These are phyloP conservation scores for Drosophila oshimai DNA, from an alignment of 1,140 invertebrate species.

Conservation along the genomic window DNA sequence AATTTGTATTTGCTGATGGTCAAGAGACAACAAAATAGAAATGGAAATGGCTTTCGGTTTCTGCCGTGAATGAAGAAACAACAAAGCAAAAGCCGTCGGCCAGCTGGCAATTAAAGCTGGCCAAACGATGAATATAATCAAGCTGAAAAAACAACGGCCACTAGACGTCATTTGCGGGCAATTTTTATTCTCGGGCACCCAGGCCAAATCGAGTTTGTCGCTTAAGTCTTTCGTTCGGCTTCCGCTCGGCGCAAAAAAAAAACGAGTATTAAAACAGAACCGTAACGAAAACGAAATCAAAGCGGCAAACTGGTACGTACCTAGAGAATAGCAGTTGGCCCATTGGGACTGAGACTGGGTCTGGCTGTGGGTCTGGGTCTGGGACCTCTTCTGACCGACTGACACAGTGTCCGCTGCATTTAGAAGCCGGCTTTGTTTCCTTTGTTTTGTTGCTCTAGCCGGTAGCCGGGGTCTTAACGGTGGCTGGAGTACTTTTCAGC, in stretches of 20 bases:
- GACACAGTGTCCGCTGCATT: conserved; percentile 51
- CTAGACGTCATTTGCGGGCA: conserved; percentile 3
- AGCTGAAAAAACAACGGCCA: conserved; percentile 11
- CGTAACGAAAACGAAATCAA: conserved; percentile 79
- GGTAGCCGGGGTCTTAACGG: conserved; percentile 44
- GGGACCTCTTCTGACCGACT: conserved; percentile 60
- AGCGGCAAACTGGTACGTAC: conserved; percentile 39
- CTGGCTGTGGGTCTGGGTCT: conserved; percentile 18
- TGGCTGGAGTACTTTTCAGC: conserved; percentile 48
- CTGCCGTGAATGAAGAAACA: conserved; percentile 40
- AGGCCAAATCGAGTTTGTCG: conserved; percentile 69
- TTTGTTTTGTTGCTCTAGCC: conserved; percentile 14
- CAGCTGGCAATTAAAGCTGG: conserved; percentile 47
- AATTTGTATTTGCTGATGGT: conserved; percentile 30
- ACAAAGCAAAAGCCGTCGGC: conserved; percentile 18
- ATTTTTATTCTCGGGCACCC: conserved; percentile 35
- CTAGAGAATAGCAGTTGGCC: not conserved
- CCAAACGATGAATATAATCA: conserved; percentile 30
- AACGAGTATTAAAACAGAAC: conserved; percentile 29
- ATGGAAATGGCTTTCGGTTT: conserved; percentile 41
- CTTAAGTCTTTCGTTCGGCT: conserved; percentile 74
- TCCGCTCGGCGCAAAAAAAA: conserved; percentile 4
- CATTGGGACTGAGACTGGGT: not conserved
- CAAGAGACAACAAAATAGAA: conserved; percentile 49
- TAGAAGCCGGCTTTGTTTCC: conserved; percentile 20